Percentiles rank a stretch among this genome's conserved stretches.
phyloP scores from a whole-genome alignment of 2,113 vertebrate genomes.

The Archocentrus centrarchus region DNA sequence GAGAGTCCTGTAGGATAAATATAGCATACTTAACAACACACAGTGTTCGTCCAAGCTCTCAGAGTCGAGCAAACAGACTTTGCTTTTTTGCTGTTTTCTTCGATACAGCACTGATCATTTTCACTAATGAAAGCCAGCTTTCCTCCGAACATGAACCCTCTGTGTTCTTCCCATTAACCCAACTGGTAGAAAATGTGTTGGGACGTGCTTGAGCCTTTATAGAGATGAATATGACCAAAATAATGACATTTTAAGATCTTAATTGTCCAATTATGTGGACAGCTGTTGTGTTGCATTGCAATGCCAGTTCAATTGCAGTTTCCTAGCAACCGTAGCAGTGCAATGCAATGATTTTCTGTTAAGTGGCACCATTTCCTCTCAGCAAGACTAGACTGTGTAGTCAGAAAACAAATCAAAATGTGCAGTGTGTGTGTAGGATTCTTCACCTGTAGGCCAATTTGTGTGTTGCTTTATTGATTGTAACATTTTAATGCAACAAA shows the following conservation, averaged over 20 bases:
- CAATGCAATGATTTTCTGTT: constrained; percentile 77
- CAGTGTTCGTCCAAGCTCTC: constrained; percentile 14
- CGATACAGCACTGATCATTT: constrained; percentile 56
- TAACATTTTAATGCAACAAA: background rate
- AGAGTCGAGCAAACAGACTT: background rate
- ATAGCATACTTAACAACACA: constrained; percentile 58
- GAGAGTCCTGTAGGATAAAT: constrained; percentile 71
- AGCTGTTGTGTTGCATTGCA: constrained; percentile 80
- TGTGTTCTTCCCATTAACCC: constrained; percentile 78
- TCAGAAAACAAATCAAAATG: constrained; percentile 50
- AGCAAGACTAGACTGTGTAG: constrained; percentile 17
- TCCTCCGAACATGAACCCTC: constrained; percentile 58
- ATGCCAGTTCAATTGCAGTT: constrained; percentile 81
- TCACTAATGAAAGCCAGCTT: constrained; percentile 59
- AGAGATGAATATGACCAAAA: constrained; percentile 77
- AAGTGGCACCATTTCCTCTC: constrained; percentile 69
- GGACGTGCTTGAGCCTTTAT: constrained; percentile 70
- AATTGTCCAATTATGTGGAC: constrained; percentile 83
- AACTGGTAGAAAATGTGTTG: constrained; percentile 70
- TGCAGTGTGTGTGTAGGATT: background rate
- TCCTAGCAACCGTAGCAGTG: constrained; percentile 84
- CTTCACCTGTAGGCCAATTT: constrained; percentile 7
- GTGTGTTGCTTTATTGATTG: background rate
- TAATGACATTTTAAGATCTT: constrained; percentile 82
- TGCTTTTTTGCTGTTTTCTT: constrained; percentile 15